Base-by-base conservation (phyloP, 2,888 invertebrate genomes). In the Cerastis rubricosa region DNA sequence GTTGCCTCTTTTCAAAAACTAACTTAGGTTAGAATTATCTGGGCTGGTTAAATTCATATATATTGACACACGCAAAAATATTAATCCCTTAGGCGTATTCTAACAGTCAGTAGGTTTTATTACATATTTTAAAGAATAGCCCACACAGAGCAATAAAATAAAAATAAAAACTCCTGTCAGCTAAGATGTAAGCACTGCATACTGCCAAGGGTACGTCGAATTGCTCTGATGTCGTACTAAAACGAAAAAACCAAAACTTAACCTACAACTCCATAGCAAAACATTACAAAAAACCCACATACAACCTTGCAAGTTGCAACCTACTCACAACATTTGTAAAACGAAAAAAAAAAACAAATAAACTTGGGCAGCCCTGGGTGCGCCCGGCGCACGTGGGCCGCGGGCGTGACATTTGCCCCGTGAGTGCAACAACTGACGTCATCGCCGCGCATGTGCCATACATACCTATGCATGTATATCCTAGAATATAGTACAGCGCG, bases 401-500 rank as follows among this genome's bases (percentile, higher is more conserved):
- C 92, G 89, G 90, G 92, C 92, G 85, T 93, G 95, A 95, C 95
- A 94, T 95, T 95, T 95, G 94, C 92, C 94, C 95, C 89, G 89
- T 81, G 88, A 90, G 91, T 92, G 93, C 93, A 89, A 73, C 81
- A 45, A 63, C 69, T 95, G 94, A 94, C 94, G 94, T 94, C 94
- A 95, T 78, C 86, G 25, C 64, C 93, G 92, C 93, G 57, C 66
- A 90, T 94, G 47, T 94, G 93, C 87, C 80, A 79, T 74, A 71
- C 80, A 72, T 81, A 74, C 51, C n/a, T 17, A 71, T 61, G 8
- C 4, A 61, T 61, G 4, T 19, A 29, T 73, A 68, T 69, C 74
- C 71, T 64, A 49, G n/a, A 61, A 68, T 75, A 47, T n/a, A 43
- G 8, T 14, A 8, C 43, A 17, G 17, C 64, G 0, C 8, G 8